Evolutionary conservation across 35 echinoderm and acorn worm species (phyloP), one percentile per base, ranked within the genome.

Genomic region (Holothuria glaberrima): DNA sequence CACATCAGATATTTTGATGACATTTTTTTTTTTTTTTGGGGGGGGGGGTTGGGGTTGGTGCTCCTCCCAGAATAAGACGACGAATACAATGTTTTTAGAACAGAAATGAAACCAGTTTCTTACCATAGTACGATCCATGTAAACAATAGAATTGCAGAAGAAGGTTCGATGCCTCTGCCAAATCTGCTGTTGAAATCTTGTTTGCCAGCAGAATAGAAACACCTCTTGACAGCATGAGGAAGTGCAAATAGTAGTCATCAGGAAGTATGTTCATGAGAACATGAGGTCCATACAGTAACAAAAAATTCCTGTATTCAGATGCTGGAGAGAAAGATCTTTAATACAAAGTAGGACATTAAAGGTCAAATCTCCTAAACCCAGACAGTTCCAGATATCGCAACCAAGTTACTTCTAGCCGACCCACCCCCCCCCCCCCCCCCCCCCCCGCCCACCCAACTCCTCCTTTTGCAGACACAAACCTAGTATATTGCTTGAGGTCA

Each of bases 211-310:
- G 25, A 13, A 83, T 22, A 19, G 18, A 83, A 19, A 83, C 36
- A 32, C 80, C 80, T 59, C 80, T 83, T 59, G 80, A 83, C 57
- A 83, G 57, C 80, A 83, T 83, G 22, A 83, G 48, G 27, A 83
- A 83, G 57, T 83, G 80, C n/a, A 83, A 41, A 31, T 59, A 83
- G 57, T 59, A 61, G 28, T 83, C 80, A 6, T 25, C 48, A 6
- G 80, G 80, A 14, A 83, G 80, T 59, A 83, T 17, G 2, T 59
- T 1, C 19, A 26, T 22, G 18, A 83, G 50, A 30, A 61, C 29
- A 32, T 59, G 56, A 83, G 80, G 80, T 17, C 80, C 80, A 83
- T 83, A 83, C 9, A 83, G 80, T 14, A 83, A 26, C 28, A 83
- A 61, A 7, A 83, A 29, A 22, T 83, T 1, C 20, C 80, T 22